Evolutionary conservation across 2,888 invertebrate genomes (phyloP), one percentile per base, ranked within the genome.

Genomic region (Drosophila algonquin): DNA sequence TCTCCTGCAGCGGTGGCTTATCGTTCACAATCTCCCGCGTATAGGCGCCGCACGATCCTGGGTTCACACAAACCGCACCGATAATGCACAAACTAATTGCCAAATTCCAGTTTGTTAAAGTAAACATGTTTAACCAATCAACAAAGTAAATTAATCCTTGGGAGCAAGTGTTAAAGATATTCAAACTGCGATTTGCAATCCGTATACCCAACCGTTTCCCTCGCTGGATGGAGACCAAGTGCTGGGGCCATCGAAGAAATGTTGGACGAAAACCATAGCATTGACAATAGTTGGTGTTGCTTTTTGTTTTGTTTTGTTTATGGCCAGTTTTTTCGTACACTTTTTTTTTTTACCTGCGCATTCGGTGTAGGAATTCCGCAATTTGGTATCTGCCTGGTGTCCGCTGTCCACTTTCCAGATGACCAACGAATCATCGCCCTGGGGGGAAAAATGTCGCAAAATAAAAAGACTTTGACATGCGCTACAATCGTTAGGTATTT

Each of bases 1-100:
- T 91, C 80, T 92, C 91, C 75, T 90, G 90, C 56, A 93, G 82
- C 46, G 93, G 90, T 24, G 93, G 93, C 27, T 91, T 89, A 75
- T 91, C 83, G 62, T 92, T 92, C 4, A 91, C 75, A 60, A 92
- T 91, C 81, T 92, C 89, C 9, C 92, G 85, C 14, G 90, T 89
- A 62, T 88, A 91, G 6, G 85, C 79, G 40, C 7, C 14, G 7
- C 6, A 7, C 4, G 72, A 53, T 57, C 35, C 58, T 47, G 67
- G 63, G 47, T 71, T 53, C 24, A 85, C 24, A 35, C 47, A 79
- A 40, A 72, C 46, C 0, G 64, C 47, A 27, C 46, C 40, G 32
- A 77, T 52, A 45, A 63, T 54, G 53, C 54, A 73, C 27, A 76
- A 30, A 16, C 76, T 69, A 48, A 51, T 61, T 30, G 73, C 54